A percentile compares a stretch with the other conserved stretches of the same genome.
phyloP scores from a whole-genome alignment of 2,113 vertebrate genomes.

The Calyptomena viridis region DNA sequence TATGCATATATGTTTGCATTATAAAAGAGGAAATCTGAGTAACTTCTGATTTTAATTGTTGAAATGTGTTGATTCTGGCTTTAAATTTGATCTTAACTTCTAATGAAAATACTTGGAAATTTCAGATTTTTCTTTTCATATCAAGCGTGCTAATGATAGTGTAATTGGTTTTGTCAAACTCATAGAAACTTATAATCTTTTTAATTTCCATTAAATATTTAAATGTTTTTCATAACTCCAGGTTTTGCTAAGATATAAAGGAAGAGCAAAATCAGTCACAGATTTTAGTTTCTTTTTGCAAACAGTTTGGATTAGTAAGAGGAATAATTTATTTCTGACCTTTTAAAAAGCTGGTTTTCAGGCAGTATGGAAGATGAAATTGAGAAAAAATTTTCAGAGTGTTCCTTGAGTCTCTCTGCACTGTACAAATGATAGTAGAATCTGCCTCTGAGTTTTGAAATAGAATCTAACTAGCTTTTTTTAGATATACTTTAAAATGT shows the following conservation, averaged over 20 bases:
- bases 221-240: not conserved
- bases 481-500: not conserved
- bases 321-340: not conserved
- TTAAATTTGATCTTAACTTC: not conserved
- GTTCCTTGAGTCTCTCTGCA: not conserved
- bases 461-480: not conserved
- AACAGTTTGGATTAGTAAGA: not conserved
- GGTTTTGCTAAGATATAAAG: not conserved
- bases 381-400: not conserved
- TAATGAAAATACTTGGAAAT: not conserved
- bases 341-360: not conserved
- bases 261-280: not conserved
- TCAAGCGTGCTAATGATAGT: not conserved
- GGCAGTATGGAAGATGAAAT: not conserved
- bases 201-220: not conserved
- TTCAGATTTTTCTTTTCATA: not conserved
- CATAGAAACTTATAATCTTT: not conserved
- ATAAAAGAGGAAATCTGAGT: not conserved
- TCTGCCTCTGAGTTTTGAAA: not conserved
- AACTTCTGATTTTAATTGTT: not conserved
- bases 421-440: not conserved
- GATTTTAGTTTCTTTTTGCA: not conserved
- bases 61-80: not conserved
- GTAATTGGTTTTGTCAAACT: not conserved
- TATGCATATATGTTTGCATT: not conserved